Evolutionary conservation across 2,797 vertebrate species (phyloP).

Genomic region (Coracias cyanogaster): DNA sequence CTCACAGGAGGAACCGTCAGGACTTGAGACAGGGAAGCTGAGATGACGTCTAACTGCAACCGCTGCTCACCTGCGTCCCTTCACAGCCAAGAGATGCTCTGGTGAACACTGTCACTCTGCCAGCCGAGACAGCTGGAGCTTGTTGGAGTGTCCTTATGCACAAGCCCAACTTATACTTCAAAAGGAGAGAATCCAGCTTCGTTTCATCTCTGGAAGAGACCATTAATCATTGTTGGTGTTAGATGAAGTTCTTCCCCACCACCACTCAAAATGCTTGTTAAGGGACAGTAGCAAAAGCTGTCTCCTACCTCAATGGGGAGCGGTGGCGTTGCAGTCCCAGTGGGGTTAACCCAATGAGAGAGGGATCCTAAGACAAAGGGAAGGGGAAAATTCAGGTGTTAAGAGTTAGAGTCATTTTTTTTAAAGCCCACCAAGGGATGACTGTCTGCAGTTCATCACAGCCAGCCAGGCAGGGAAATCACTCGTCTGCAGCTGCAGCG

Average conservation of each 20-base stretch:
- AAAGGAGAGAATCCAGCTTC: not conserved
- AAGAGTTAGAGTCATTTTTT: not conserved
- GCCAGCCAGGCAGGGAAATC: not conserved
- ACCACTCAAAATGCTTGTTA: too few species aligned
- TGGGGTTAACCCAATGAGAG: not conserved
- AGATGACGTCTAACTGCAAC: not conserved
- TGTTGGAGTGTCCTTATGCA: not conserved
- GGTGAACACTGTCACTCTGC: not conserved
- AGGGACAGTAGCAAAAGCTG: not conserved
- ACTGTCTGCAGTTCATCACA: not conserved
- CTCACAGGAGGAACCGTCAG: not conserved
- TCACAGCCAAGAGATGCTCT: not conserved
- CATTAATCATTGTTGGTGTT: not conserved
- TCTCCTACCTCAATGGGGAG: not conserved
- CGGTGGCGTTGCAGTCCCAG: not conserved
- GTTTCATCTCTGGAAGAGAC: not conserved
- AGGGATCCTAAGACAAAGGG: not conserved
- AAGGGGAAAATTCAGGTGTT: not conserved
- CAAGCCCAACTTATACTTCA: not conserved
- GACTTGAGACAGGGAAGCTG: not conserved
- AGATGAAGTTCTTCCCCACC: not conserved
- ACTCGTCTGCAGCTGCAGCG: not conserved
- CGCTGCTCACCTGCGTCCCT: rapidly evolving
- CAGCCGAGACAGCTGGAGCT: not conserved
- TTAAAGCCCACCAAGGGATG: not conserved